Conservation (phyloP, 2,113 vertebrate species). For the Tachysurus fulvidraco region DNA sequence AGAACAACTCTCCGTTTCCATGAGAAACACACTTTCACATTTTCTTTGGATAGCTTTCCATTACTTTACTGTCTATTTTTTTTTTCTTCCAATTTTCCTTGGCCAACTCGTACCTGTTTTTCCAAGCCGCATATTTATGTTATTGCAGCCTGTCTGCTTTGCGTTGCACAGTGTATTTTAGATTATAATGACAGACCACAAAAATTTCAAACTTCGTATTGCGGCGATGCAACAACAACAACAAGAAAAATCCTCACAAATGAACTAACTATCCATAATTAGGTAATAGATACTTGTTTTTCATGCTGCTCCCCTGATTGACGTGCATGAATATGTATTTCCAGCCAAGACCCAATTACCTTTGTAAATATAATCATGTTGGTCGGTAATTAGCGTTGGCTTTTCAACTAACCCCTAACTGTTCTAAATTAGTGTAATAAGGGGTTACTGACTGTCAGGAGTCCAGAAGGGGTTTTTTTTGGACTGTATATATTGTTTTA, state of each 20-base stretch:
- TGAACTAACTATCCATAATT: constrained; percentile 43
- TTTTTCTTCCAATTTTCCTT: constrained; percentile 43
- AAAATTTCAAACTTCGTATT: constrained; percentile 26
- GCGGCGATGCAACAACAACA: constrained; percentile 17
- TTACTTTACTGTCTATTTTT: constrained; percentile 28
- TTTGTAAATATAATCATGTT: constrained; percentile 58
- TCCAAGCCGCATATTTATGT: constrained; percentile 52
- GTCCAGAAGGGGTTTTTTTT: constrained; percentile 9
- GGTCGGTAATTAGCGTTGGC: constrained; percentile 53
- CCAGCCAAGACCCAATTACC: constrained; percentile 46
- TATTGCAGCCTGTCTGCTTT: constrained; percentile 53
- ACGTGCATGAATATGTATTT: constrained; percentile 48
- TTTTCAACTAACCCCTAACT: constrained; percentile 50
- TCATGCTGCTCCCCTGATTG: constrained; percentile 46
- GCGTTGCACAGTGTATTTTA: constrained; percentile 48
- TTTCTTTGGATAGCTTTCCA: constrained; percentile 45
- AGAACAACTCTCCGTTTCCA: constrained; percentile 22
- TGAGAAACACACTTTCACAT: constrained; percentile 39
- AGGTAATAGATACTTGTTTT: constrained; percentile 50
- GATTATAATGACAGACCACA: constrained; percentile 49
- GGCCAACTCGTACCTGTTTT: constrained; percentile 51
- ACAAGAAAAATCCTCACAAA: constrained; percentile 31
- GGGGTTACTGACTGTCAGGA: constrained; percentile 39
- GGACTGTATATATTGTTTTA: constrained; percentile 76
- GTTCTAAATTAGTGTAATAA: constrained; percentile 53